These are phyloP conservation scores for Rugalucina vietnamica DNA, from an alignment of 2,888 invertebrate species.

Conservation along the genomic window DNA sequence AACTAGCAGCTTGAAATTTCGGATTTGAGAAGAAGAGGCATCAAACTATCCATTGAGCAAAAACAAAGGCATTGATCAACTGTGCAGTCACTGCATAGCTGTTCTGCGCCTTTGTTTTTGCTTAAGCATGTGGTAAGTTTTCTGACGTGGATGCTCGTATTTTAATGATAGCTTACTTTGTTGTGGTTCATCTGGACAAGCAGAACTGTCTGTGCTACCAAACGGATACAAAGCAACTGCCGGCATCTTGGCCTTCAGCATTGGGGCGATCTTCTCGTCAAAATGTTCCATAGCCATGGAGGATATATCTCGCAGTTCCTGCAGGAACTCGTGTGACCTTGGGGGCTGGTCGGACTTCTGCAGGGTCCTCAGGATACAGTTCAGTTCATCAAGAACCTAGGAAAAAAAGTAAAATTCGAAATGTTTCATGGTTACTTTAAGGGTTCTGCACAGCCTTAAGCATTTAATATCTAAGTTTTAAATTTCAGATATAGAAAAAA, in stretches of 20 bases:
- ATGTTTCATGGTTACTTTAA: too few species aligned
- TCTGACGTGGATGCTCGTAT: neutral
- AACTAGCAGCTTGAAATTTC: too few species aligned
- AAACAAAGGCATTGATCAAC: too few species aligned
- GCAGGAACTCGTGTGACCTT: conserved; percentile 92
- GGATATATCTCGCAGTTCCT: conserved; percentile 95
- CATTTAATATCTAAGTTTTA: too few species aligned
- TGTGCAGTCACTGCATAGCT: too few species aligned
- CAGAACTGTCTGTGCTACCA: conserved; percentile 32
- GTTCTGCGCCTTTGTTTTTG: too few species aligned
- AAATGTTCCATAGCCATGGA: conserved; percentile 98
- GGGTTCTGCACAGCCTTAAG: too few species aligned
- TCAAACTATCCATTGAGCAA: too few species aligned
- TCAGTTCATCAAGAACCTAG: conserved; percentile 95
- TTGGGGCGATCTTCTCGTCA: conserved; percentile 95
- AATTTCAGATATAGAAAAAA: too few species aligned
- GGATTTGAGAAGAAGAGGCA: too few species aligned
- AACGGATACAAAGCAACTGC: conserved; percentile 65
- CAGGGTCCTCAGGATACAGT: conserved; percentile 89
- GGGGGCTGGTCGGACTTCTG: conserved; percentile 88
- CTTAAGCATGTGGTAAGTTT: too few species aligned
- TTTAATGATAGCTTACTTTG: conserved; percentile 24
- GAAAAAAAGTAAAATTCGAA: too few species aligned
- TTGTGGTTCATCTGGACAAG: conserved; percentile 34
- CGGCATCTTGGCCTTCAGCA: conserved; percentile 73